Conservation (phyloP, 2,797 vertebrate genomes). For the Phalloptychus januarius region DNA sequence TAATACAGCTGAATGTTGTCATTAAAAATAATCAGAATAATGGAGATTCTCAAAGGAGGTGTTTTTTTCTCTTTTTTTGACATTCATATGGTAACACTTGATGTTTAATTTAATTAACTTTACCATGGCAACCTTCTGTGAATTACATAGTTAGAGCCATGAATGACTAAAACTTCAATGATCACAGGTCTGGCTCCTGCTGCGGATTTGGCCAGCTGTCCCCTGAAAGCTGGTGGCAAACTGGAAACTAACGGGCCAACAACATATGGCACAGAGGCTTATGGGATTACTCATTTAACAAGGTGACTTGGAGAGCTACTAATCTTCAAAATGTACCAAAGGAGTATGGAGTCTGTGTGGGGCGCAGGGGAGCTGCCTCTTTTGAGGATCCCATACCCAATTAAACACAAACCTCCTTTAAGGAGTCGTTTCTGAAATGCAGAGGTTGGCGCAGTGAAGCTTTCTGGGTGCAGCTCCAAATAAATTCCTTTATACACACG, state of each 20-base stretch:
- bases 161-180: constrained; percentile 29
- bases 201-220: constrained; percentile 33
- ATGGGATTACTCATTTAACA: constrained; percentile 86
- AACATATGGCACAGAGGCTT: constrained; percentile 88
- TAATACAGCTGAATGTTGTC: not conserved
- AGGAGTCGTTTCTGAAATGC: constrained; percentile 35
- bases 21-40: not conserved
- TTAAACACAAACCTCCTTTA: constrained; percentile 41
- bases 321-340: constrained; percentile 72
- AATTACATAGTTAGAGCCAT: constrained; percentile 29
- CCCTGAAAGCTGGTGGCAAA: constrained; percentile 59
- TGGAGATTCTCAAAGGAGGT: not conserved
- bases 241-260: constrained; percentile 76
- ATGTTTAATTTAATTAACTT: not conserved
- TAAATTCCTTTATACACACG: not conserved
- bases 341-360: constrained; percentile 38
- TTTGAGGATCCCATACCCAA: constrained; percentile 36
- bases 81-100: not conserved
- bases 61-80: not conserved
- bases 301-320: constrained; percentile 77
- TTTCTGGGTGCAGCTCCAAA: constrained; percentile 9
- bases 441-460: not conserved
- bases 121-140: not conserved
- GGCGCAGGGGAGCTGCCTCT: constrained; percentile 24
- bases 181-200: constrained; percentile 46